A percentile compares a stretch with the other conserved stretches of the same genome.
Evolutionary conservation across 37 sponge, comb jelly and placozoan genomes (phyloP).

Genomic region (Halichondria panicea): DNA sequence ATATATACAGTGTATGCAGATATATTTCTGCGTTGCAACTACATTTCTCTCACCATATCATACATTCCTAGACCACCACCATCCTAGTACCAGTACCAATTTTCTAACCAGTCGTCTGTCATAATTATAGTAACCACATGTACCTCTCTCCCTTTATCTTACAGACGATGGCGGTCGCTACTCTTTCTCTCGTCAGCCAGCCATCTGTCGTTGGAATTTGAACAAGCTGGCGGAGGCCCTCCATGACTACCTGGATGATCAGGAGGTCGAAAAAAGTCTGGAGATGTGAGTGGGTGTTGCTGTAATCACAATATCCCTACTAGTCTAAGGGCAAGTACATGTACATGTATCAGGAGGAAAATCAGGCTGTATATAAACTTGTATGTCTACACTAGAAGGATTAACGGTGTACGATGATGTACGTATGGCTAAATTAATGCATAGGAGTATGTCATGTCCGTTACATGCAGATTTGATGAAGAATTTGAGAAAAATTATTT

Average conservation of each 20-base stretch:
- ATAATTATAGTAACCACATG: too few species aligned
- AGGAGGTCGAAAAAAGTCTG: constrained; percentile 41
- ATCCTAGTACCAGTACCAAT: too few species aligned
- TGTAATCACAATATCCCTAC: too few species aligned
- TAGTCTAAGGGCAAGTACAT: not conserved
- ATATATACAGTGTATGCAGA: too few species aligned
- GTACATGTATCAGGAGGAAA: not conserved
- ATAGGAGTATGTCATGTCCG: not conserved
- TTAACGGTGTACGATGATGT: too few species aligned
- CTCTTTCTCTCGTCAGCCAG: constrained; percentile 80
- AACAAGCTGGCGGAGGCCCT: constrained; percentile 89
- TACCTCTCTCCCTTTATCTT: too few species aligned
- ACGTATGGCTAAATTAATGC: not conserved
- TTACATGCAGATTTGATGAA: constrained; percentile 67
- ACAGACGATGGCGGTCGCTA: constrained; percentile 87
- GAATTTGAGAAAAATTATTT: constrained; percentile 68
- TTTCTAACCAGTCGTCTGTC: too few species aligned
- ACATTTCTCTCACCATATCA: too few species aligned
- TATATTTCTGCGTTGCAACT: too few species aligned
- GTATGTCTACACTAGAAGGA: too few species aligned
- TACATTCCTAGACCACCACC: too few species aligned
- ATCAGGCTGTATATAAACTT: too few species aligned
- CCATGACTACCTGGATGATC: constrained; percentile 35
- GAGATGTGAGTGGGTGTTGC: constrained; percentile 42
- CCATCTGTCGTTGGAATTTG: constrained; percentile 93